phyloP scores from a whole-genome alignment of 2,797 vertebrate genomes.

The Rhodeus uyekii region DNA sequence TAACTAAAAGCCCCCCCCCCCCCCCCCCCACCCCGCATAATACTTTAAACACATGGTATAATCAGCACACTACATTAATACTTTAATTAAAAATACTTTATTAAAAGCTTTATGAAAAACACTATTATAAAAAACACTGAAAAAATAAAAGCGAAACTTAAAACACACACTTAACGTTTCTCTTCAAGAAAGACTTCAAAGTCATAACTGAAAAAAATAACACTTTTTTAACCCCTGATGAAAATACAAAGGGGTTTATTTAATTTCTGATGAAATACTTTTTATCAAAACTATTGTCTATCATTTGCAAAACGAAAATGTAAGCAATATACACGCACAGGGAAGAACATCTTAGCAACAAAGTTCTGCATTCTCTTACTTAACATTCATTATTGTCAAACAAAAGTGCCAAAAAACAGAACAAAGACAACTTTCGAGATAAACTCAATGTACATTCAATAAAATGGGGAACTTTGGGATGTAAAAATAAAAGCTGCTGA shows the following conservation, averaged over 20 bases:
- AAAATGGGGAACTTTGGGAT: background rate
- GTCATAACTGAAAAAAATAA: background rate
- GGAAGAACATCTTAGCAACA: background rate
- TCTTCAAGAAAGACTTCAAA: background rate
- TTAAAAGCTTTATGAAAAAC: background rate
- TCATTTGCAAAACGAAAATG: background rate
- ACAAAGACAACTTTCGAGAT: background rate
- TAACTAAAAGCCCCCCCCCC: too few relatives aligned
- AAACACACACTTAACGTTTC: background rate
- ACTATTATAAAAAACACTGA: background rate
- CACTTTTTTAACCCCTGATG: background rate
- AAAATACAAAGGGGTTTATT: background rate
- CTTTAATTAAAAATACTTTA: background rate
- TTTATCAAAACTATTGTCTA: background rate
- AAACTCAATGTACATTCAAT: background rate
- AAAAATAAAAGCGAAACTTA: background rate
- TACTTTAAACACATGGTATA: background rate
- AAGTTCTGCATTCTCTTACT: conserved; percentile 7
- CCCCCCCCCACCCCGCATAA: background rate
- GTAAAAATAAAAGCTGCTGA: background rate
- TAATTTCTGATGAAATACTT: background rate
- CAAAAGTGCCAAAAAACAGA: background rate
- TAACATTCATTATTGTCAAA: background rate
- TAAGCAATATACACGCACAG: background rate
- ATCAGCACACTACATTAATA: background rate